Evolutionary conservation across 2,888 invertebrate species (phyloP), one percentile per base, ranked within the genome.

Genomic region (Belgica antarctica): DNA sequence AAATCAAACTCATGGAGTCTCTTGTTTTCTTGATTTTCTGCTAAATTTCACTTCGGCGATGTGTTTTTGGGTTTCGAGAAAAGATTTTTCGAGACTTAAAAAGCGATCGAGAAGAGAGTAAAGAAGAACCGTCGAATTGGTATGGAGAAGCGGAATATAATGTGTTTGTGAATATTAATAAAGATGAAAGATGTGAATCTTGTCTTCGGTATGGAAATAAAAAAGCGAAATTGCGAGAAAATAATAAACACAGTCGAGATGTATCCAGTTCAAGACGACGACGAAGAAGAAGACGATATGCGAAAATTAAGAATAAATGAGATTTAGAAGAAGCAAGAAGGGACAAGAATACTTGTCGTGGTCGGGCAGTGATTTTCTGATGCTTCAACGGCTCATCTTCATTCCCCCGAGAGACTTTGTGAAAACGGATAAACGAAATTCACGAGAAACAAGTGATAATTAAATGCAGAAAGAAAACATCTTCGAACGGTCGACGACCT

Each of bases 281-380:
- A n/a, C n/a, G n/a, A 62, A 62, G 62, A 62, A 62, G 62, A 62
- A n/a, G n/a, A 34, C 62, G 25, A n/a, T 34, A 62, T 62, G 62
- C 28, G 52, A 52, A 41, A 41, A 52, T 52, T 52, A 52, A 52
- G 52, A 17, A 22, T 22, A 52, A 17, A 52, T 17, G 24, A 17
- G 24, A 17, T 46, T 7, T 4, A 19, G 12, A 52, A 19, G 2
- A 52, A 52, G 46, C n/a, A 5, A 57, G 19, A 7, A 19, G 22
- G 22, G 4, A 59, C 8, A 59, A 1, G 22, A 28, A 5, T 28
- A 28, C 46, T 15, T 47, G 47, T 65, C 47, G 65, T 65, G 46
- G 47, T 61, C 28, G 19, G 19, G 24, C 52, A 19, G 19, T 46
- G 17, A 46, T 7, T n/a, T n/a, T n/a, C n/a, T 46, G 46, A 46